phyloP scores from a whole-genome alignment of 2,888 invertebrate genomes.

The Ferrisia virgata region DNA sequence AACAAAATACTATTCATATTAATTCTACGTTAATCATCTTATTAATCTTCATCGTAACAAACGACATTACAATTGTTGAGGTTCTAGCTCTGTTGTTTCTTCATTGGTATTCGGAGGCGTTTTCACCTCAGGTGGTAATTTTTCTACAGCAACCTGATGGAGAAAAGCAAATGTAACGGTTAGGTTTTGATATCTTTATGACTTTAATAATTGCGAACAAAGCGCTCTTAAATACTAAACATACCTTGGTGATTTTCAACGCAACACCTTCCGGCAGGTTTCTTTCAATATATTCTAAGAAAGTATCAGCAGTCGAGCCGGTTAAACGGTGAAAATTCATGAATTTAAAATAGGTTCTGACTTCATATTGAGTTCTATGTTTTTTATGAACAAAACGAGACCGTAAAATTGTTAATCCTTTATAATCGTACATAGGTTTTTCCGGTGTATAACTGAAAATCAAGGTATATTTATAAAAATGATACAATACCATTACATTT shows the following conservation, averaged over 20 bases:
- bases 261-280: constrained; percentile 97
- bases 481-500: neutral
- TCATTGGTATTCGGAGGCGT: neutral
- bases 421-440: constrained; percentile 71
- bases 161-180: too few relatives aligned
- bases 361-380: constrained; percentile 92
- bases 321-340: constrained; percentile 81
- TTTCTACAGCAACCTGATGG: constrained; percentile 56
- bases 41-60: neutral
- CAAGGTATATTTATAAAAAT: neutral
- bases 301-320: constrained; percentile 92
- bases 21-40: neutral
- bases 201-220: too few relatives aligned
- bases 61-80: neutral
- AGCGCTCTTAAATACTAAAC: too few relatives aligned
- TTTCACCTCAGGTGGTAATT: constrained; percentile 58
- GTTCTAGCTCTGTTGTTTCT: neutral
- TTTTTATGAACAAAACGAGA: constrained; percentile 89
- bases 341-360: constrained; percentile 84
- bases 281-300: constrained; percentile 91
- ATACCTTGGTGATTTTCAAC: constrained; percentile 79
- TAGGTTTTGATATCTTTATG: too few relatives aligned
- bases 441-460: constrained; percentile 69
- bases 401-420: constrained; percentile 68
- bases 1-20: too few relatives aligned